A percentile compares a stretch with the other conserved stretches of the same genome.
Conservation (phyloP, 2,888 invertebrate genomes). For the Nomada fucata region DNA sequence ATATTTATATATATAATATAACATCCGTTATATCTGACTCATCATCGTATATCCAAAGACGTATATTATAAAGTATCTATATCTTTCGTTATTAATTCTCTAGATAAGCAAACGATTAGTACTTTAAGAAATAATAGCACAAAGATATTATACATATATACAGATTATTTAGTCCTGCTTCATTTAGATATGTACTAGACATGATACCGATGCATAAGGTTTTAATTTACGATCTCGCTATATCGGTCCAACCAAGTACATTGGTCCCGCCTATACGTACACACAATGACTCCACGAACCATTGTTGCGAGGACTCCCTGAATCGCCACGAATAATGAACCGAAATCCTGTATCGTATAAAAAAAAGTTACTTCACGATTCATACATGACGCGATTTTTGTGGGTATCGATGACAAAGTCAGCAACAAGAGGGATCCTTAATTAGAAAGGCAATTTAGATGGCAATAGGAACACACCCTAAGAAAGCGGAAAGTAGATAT, state of each 20-base stretch:
- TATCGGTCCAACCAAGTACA: too few species aligned
- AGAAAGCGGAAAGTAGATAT: slow-evolving; percentile 64
- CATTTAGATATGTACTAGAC: neutral
- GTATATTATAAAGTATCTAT: neutral
- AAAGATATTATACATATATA: neutral
- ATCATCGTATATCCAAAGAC: too few species aligned
- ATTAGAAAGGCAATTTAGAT: slow-evolving; percentile 66
- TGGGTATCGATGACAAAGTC: slow-evolving; percentile 10
- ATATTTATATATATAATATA: too few species aligned
- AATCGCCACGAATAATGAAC: slow-evolving; percentile 10
- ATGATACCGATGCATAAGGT: too few species aligned
- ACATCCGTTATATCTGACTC: too few species aligned
- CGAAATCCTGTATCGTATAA: slow-evolving; percentile 17
- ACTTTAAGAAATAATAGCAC: neutral
- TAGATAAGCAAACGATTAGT: neutral
- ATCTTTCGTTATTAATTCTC: neutral
- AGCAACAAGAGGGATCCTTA: slow-evolving; percentile 55
- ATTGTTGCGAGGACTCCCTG: neutral
- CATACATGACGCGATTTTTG: slow-evolving; percentile 10
- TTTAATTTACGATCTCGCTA: too few species aligned
- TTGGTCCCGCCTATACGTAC: too few species aligned
- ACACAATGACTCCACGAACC: slow-evolving; percentile 11
- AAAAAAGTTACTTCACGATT: slow-evolving; percentile 16
- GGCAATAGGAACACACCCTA: slow-evolving; percentile 63
- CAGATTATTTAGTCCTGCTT: neutral